Evolutionary conservation across 2,797 vertebrate genomes (phyloP).

Genomic region (Danio albolineatus): DNA sequence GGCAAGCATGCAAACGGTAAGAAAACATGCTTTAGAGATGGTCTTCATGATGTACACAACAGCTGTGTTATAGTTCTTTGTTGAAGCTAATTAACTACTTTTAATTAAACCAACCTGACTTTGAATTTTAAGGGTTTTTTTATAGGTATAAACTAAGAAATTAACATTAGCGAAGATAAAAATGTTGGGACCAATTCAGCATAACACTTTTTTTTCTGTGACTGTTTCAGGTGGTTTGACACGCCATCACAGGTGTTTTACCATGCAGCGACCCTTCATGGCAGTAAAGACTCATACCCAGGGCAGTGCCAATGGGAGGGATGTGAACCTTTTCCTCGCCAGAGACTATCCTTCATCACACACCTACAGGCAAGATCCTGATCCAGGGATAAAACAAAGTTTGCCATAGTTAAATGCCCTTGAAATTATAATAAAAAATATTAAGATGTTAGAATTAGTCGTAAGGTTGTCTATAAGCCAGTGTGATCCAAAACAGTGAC

Average conservation of each 20-base stretch:
- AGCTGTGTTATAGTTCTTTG: no score
- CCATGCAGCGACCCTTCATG: constrained; percentile 95
- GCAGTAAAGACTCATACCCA: constrained; percentile 92
- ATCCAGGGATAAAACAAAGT: not conserved
- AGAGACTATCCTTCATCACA: constrained; percentile 98
- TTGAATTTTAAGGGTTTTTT: no score
- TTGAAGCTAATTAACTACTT: no score
- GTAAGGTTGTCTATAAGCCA: no score
- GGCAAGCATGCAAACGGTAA: constrained; percentile 98
- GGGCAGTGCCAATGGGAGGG: constrained; percentile 97
- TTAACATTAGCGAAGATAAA: no score
- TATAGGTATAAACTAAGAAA: no score
- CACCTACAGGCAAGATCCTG: constrained; percentile 89
- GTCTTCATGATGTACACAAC: not conserved
- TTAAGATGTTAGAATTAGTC: no score
- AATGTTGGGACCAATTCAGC: no score
- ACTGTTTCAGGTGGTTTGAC: constrained; percentile 91
- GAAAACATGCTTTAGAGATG: not conserved
- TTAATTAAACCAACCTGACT: no score
- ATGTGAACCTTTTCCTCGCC: constrained; percentile 95
- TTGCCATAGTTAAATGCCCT: not conserved
- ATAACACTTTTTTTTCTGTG: not conserved
- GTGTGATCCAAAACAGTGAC: no score
- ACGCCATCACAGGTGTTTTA: constrained; percentile 97
- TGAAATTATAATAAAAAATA: not conserved